Base-by-base conservation (phyloP, 1,140 invertebrate species). In the Sycobia sp. region DNA sequence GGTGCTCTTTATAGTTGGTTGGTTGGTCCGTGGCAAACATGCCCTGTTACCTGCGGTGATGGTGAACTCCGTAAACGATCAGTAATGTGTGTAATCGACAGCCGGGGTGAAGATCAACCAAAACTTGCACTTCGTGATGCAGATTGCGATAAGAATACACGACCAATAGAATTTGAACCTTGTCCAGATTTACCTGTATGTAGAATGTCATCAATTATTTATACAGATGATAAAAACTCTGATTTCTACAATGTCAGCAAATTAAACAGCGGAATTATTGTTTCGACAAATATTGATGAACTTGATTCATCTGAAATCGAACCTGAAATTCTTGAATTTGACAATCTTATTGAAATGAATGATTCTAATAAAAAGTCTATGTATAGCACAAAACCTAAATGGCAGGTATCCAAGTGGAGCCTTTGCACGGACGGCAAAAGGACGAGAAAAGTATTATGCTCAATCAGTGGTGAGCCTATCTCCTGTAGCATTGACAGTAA, bases 11-110 rank as follows among this genome's bases (percentile, higher is more conserved):
- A n/a, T 58, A 86, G 86, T 69, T 92, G 91, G 91, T 91, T 89
- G 89, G 80, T 87, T 4, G 91, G 91, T 1, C 89, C 89, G 0
- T 94, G 92, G 92, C 89, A 92, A 70, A 86, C 89, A 64, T 94
- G 92, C 70, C 88, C 91, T 2, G 84, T 89, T 0, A 90, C 87
- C 1, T 94, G 91, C 71, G 87, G 87, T 5, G 80, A 84, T 1
- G 83, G 84, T 11, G 82, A 81, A 0, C 77, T 86, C 16, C 84
- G 87, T 32, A 84, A 87, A 8, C 78, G 91, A 27, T 89, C 88
- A 14, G 87, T 93, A 1, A 88, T 93, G 75, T 94, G 91, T 71
- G 86, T 91, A 2, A 80, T 79, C 10, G 76, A 84, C 4, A 82
- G 82, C 18, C 83, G 84, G 60, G 87, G 86, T 25, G 84, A 87